These are phyloP conservation scores for Lophotriccus pileatus DNA, from an alignment of 2,797 vertebrate genomes.

Conservation along the genomic window DNA sequence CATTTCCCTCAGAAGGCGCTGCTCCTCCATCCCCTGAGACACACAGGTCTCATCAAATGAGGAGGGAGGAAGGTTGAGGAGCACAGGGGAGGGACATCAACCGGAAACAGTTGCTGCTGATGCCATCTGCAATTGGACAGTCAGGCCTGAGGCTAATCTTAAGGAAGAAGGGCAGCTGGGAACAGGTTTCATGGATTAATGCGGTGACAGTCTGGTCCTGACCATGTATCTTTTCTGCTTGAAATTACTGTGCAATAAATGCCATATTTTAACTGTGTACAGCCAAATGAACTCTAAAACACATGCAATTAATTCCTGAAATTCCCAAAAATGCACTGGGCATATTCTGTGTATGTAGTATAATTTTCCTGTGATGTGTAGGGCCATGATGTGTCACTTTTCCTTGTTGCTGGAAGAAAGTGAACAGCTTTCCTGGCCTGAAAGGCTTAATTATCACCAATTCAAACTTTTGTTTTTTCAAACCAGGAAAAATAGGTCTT, in stretches of 20 bases:
- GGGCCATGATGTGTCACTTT: neutral
- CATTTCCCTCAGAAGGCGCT: neutral
- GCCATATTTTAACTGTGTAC: neutral
- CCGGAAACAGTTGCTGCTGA: neutral
- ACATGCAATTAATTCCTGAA: neutral
- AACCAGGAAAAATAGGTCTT: neutral
- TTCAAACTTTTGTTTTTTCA: neutral
- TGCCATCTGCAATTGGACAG: neutral
- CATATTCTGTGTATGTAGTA: neutral
- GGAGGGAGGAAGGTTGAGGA: neutral
- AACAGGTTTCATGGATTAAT: neutral
- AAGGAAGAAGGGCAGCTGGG: neutral
- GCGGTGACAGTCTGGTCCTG: neutral
- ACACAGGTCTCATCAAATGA: neutral
- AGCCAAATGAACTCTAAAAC: neutral
- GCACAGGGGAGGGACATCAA: rapidly evolving
- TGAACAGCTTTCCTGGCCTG: neutral
- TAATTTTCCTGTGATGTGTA: neutral
- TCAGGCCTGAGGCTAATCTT: neutral
- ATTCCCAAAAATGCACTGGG: neutral
- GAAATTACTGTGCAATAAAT: neutral
- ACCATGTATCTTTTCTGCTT: neutral
- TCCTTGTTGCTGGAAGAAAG: neutral
- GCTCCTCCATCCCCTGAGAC: neutral
- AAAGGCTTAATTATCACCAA: neutral